Conservation (phyloP, 2,888 invertebrate species). For the Salticus scenicus region DNA sequence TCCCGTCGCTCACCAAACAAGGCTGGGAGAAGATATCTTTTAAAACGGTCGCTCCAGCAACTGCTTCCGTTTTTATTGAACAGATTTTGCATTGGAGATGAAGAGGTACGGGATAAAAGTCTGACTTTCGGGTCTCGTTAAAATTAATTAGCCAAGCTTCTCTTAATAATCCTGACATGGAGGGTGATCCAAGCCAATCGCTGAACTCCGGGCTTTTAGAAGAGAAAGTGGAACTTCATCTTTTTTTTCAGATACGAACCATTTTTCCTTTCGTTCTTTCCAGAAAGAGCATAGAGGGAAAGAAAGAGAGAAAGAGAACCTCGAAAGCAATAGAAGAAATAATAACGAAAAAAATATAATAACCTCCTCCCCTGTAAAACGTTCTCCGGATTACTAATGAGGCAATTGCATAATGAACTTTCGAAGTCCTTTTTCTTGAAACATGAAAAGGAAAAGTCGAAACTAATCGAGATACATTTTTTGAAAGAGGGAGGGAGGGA, state of each 20-base stretch:
- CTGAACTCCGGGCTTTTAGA: conserved; percentile 8
- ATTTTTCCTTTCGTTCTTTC: conserved; percentile 26
- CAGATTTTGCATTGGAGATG: conserved; percentile 14
- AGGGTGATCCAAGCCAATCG: conserved; percentile 43
- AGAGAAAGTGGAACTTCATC: neutral
- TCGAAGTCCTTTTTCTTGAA: conserved; percentile 51
- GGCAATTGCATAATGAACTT: conserved; percentile 69
- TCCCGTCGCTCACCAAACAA: conserved; percentile 55
- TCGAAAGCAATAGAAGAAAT: conserved; percentile 19
- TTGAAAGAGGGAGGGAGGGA: conserved; percentile 43
- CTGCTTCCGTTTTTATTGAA: conserved; percentile 57
- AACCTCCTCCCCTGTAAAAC: conserved; percentile 14
- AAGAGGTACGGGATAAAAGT: conserved; percentile 22
- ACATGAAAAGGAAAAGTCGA: conserved; percentile 64
- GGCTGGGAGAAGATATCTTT: conserved; percentile 10
- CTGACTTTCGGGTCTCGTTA: conserved; percentile 53
- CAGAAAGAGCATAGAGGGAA: neutral
- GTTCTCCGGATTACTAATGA: conserved; percentile 55
- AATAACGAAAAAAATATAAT: conserved; percentile 32
- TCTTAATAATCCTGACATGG: conserved; percentile 42
- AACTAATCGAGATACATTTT: conserved; percentile 59
- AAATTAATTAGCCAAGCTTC: conserved; percentile 61
- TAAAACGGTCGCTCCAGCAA: neutral
- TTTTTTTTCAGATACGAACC: conserved; percentile 25
- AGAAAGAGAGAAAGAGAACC: conserved; percentile 7